Evolutionary conservation across 2,888 invertebrate species (phyloP).

Genomic region (Caenorhabditis macrosperma): DNA sequence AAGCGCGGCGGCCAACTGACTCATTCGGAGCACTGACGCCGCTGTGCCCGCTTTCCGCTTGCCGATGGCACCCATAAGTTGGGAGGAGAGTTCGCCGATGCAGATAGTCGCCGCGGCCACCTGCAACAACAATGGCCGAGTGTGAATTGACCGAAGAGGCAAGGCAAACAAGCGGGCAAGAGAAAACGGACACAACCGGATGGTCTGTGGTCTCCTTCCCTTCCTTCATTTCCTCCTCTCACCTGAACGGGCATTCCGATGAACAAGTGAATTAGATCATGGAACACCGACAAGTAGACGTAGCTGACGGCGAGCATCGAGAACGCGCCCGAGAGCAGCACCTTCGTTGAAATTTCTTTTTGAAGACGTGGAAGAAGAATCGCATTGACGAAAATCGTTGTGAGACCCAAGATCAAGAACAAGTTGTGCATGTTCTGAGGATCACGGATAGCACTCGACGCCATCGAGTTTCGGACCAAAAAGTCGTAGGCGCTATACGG

Average conservation of each 20-base stretch:
- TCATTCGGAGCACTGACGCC: slow-evolving; percentile 73
- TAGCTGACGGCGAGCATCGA: slow-evolving; percentile 65
- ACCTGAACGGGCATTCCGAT: slow-evolving; percentile 76
- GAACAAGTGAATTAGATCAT: slow-evolving; percentile 61
- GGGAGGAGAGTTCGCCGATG: slow-evolving; percentile 74
- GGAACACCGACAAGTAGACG: slow-evolving; percentile 63
- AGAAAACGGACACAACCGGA: slow-evolving; percentile 3
- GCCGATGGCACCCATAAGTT: slow-evolving; percentile 71
- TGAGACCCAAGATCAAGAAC: slow-evolving; percentile 69
- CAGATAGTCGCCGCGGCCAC: slow-evolving; percentile 73
- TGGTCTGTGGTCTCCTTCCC: slow-evolving; percentile 19
- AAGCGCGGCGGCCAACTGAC: slow-evolving; percentile 67
- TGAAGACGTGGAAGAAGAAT: slow-evolving; percentile 72
- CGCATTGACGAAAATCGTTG: slow-evolving; percentile 70
- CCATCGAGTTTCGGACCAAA: slow-evolving; percentile 69
- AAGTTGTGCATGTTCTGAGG: slow-evolving; percentile 71
- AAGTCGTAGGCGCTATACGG: slow-evolving; percentile 76
- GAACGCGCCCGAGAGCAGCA: slow-evolving; percentile 66
- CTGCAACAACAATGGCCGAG: slow-evolving; percentile 51
- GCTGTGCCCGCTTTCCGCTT: slow-evolving; percentile 71
- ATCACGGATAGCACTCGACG: slow-evolving; percentile 66
- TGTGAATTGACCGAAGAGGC: slow-evolving; percentile 17
- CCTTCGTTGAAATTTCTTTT: slow-evolving; percentile 63
- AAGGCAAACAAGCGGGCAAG: slow-evolving; percentile 25
- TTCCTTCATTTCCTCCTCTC: not conserved